phyloP scores from a whole-genome alignment of 2,113 vertebrate species.

The crab-eating macaque (Macaca fascicularis) region DNA sequence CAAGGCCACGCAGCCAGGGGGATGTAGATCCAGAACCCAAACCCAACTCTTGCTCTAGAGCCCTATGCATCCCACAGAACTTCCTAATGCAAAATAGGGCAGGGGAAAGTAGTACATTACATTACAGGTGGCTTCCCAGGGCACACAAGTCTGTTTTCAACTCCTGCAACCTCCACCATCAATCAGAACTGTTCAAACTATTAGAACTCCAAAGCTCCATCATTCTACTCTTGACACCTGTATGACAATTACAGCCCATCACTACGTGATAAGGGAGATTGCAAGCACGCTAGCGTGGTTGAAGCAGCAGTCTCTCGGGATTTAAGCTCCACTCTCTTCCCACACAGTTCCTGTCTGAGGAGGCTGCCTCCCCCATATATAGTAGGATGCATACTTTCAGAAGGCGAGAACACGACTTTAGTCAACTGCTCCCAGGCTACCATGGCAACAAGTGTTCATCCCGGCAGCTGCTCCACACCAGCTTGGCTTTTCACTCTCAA shows the following conservation, averaged over 20 bases:
- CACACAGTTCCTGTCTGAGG: not conserved
- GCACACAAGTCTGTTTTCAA: not conserved
- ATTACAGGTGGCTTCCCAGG: not conserved
- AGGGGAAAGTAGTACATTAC: not conserved
- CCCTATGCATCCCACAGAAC: not conserved
- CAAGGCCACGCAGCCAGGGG: not conserved
- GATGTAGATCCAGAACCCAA: not conserved
- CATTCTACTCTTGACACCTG: not conserved
- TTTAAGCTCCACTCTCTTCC: not conserved
- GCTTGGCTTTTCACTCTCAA: not conserved
- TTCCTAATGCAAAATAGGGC: not conserved
- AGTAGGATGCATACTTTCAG: not conserved
- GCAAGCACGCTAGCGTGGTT: not conserved
- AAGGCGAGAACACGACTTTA: not conserved
- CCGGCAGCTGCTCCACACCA: not conserved
- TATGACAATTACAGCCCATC: not conserved
- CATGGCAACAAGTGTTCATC: constrained; percentile 64
- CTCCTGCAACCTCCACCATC: not conserved
- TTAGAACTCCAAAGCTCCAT: not conserved
- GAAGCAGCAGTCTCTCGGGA: not conserved
- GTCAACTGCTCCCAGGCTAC: constrained; percentile 27
- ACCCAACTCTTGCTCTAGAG: not conserved
- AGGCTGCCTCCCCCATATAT: constrained; percentile 48
- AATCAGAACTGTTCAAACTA: not conserved
- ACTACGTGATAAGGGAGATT: not conserved